Conservation (phyloP, 2,888 invertebrate species). For the Tenthredo amoena region DNA sequence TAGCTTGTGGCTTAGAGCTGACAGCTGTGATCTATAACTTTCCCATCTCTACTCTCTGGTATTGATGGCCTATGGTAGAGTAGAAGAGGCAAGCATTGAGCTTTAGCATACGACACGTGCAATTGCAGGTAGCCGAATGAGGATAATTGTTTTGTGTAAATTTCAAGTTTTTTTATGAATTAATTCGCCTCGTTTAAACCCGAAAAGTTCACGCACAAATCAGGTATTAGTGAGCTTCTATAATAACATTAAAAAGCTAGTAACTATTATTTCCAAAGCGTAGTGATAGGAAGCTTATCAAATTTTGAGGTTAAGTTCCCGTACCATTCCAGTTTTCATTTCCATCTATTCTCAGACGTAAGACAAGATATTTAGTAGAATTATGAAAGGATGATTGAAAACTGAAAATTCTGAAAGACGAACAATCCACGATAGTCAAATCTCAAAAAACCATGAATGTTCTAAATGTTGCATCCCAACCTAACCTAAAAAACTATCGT, state of each 20-base stretch:
- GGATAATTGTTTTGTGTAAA: background rate
- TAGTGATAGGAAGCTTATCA: background rate
- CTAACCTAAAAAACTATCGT: background rate
- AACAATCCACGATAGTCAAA: background rate
- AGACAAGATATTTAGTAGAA: background rate
- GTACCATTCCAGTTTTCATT: background rate
- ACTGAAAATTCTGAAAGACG: background rate
- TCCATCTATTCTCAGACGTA: background rate
- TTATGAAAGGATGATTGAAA: background rate
- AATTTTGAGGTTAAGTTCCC: conserved; percentile 29
- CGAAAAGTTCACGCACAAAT: background rate
- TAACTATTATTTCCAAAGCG: background rate
- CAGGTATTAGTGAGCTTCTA: background rate
- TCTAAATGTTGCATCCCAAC: background rate
- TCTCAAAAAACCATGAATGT: background rate
- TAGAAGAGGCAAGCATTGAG: too few relatives aligned
- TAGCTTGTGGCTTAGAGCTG: too few relatives aligned
- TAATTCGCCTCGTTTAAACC: background rate
- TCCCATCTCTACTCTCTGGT: too few relatives aligned
- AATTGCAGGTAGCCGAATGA: background rate
- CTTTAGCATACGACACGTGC: background rate
- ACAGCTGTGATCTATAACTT: too few relatives aligned
- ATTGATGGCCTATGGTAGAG: too few relatives aligned
- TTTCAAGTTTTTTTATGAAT: background rate
- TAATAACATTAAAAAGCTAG: background rate